Evolutionary conservation across 2,888 invertebrate genomes (phyloP).

Genomic region (Drosophila kambysellisi): DNA sequence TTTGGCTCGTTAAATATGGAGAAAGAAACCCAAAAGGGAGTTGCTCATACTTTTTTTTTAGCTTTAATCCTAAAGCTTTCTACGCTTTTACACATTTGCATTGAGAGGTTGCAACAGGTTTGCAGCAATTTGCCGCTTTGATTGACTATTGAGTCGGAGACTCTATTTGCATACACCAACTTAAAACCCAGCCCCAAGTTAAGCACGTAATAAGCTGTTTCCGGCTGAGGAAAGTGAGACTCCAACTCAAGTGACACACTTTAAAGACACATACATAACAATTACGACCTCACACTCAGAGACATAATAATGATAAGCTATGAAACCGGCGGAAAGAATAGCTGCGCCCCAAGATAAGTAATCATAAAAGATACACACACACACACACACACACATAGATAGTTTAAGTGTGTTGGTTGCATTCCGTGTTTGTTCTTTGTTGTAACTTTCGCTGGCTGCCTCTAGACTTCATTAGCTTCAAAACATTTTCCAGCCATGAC

Average conservation of each 20-base stretch:
- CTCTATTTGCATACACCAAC: conserved; percentile 13
- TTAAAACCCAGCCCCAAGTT: conserved; percentile 16
- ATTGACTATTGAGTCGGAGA: conserved; percentile 41
- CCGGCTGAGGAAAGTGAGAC: conserved; percentile 38
- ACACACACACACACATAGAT: neutral
- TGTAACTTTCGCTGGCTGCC: conserved; percentile 73
- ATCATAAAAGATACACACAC: conserved; percentile 49
- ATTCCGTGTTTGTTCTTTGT: conserved; percentile 70
- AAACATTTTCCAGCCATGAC: neutral
- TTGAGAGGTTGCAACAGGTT: conserved; percentile 28
- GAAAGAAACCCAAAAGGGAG: conserved; percentile 2
- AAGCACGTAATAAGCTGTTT: conserved; percentile 49
- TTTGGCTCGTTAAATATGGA: conserved; percentile 24
- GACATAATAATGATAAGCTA: conserved; percentile 47
- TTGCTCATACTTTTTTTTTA: neutral
- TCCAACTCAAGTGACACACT: conserved; percentile 50
- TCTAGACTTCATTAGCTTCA: conserved; percentile 51
- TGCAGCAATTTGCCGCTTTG: conserved; percentile 43
- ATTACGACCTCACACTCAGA: conserved; percentile 65
- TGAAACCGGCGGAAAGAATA: conserved; percentile 32
- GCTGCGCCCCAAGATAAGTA: conserved; percentile 57
- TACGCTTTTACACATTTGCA: conserved; percentile 36
- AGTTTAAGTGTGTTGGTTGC: conserved; percentile 32
- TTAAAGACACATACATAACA: conserved; percentile 44
- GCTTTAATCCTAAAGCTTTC: conserved; percentile 22